Base-by-base conservation (phyloP, 2,113 vertebrate species). In the Oxygymnocypris stewartii region DNA sequence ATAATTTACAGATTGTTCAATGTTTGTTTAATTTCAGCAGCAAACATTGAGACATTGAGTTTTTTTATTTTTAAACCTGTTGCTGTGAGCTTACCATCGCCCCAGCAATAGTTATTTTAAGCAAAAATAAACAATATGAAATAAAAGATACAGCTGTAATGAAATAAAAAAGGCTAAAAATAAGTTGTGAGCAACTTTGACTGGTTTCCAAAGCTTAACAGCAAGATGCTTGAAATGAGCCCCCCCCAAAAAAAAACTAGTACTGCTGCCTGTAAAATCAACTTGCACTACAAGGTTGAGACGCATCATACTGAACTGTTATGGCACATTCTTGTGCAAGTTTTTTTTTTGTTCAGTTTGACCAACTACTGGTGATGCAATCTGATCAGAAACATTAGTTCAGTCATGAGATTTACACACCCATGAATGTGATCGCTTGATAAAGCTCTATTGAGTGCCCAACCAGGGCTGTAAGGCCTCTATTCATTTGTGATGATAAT, bases 1-100 rank as follows among this genome's bases (percentile, higher is more conserved):
- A 96, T 96, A 96, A 97, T 96, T 96, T 97, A 96, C 96, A 96
- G 69, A 87, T 85, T 82, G 79, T 87, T 81, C 85, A 67, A 87
- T 59, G 79, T 47, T 88, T 44, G 73, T 86, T 82, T 81, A 14
- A 65, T 74, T 76, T 89, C 88, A 89, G 88, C 88, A 89, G 88
- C 88, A 89, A 81, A 42, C n/a, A 67, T n/a, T 88, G 73, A 88
- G 51, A 75, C 84, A 47, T 76, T 18, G 81, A 87, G 25, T 37
- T 79, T 67, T 87, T 35, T 40, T 35, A 57, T 37, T 86, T 25
- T 87, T 75, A 40, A 79, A 79, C 63, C 76, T 86, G 54, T 61
- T 40, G 40, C 82, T 51, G 84, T 67, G 71, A 88, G 69, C 40
- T 42, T 20, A 59, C 71, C 54, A 59, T 49, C 40, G 81, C 61